phyloP scores from a whole-genome alignment of 1,140 invertebrate genomes.

The Solenopsis fugax region DNA sequence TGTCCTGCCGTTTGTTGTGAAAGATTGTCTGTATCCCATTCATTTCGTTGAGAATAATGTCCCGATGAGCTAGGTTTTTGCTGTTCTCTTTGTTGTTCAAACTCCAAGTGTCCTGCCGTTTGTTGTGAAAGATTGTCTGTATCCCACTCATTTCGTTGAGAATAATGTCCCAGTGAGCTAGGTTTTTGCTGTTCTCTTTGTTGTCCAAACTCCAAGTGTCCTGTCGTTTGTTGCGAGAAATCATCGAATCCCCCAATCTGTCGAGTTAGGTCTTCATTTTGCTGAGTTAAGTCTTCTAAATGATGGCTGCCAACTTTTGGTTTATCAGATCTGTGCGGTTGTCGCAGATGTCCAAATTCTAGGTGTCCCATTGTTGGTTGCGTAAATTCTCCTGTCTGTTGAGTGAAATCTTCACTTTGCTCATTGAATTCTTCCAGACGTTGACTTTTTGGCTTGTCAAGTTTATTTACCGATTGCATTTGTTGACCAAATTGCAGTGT shows the following conservation, averaged over 20 bases:
- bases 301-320: conserved; percentile 23
- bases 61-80: too few species aligned
- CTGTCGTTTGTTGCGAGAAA: conserved; percentile 66
- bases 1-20: too few species aligned
- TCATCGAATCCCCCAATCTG: conserved; percentile 43
- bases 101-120: too few species aligned
- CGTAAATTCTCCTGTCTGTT: conserved; percentile 48
- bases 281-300: conserved; percentile 46
- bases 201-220: conserved; percentile 57
- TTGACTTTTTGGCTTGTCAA: conserved; percentile 35
- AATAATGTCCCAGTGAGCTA: conserved; percentile 24
- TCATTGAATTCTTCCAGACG: conserved; percentile 20
- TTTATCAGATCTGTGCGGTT: background rate
- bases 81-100: too few species aligned
- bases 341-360: conserved; percentile 57
- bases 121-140: conserved; percentile 1
- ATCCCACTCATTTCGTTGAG: conserved; percentile 54
- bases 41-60: too few species aligned
- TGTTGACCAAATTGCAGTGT: conserved; percentile 53
- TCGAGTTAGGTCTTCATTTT: conserved; percentile 50
- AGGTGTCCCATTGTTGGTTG: conserved; percentile 56
- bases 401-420: conserved; percentile 51
- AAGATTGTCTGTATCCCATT: too few species aligned
- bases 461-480: conserved; percentile 46
- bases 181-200: conserved; percentile 18